Percentiles rank a stretch among this genome's conserved stretches.
phyloP scores from a whole-genome alignment of 2,113 vertebrate genomes.

The Steatornis caripensis region DNA sequence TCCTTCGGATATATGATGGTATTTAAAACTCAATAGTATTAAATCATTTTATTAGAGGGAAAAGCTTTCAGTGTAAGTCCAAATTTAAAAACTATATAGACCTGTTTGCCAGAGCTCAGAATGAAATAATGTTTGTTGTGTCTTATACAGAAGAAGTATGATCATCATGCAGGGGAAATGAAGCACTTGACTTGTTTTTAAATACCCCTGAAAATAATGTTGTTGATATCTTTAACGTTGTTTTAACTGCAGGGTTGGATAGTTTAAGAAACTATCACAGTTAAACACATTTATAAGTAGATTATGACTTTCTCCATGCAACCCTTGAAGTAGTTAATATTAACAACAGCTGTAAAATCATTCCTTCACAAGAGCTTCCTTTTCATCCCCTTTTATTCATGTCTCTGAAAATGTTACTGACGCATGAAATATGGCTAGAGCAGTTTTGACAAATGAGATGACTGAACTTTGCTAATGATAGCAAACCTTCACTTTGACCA shows the following conservation, averaged over 20 bases:
- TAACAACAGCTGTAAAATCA: neutral
- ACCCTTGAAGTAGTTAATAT: neutral
- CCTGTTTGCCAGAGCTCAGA: neutral
- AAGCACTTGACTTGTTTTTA: neutral
- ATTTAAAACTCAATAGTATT: neutral
- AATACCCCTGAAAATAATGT: neutral
- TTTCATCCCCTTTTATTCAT: neutral
- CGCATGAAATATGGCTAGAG: neutral
- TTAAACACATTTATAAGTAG: neutral
- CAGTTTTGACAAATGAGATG: neutral
- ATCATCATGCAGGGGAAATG: neutral
- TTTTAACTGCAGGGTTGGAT: neutral
- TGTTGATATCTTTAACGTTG: neutral
- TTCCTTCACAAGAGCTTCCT: neutral
- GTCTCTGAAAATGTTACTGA: neutral
- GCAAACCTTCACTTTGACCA: neutral
- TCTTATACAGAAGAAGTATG: neutral
- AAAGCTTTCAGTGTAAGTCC: neutral
- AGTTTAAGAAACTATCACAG: neutral
- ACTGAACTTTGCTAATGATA: neutral
- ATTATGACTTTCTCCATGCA: neutral
- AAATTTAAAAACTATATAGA: accelerated
- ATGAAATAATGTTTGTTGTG: neutral
- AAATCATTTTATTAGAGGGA: neutral
- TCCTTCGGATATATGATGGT: neutral